phyloP scores from a whole-genome alignment of 1,140 invertebrate species.

The Pseudomyrmex dendroicus region DNA sequence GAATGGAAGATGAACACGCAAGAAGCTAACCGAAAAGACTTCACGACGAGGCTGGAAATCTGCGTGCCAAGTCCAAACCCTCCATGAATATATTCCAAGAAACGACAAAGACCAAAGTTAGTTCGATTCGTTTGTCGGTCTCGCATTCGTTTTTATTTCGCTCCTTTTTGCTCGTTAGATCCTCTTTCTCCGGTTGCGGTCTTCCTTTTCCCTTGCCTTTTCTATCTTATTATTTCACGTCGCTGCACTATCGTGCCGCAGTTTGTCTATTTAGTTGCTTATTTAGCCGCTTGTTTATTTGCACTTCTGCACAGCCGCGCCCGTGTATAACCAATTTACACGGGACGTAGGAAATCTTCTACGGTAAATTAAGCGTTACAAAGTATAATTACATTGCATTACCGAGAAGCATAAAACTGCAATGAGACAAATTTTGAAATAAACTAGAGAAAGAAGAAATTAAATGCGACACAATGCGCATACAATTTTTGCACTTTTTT shows the following conservation, averaged over 20 bases:
- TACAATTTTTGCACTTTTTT: background rate
- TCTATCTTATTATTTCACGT: conserved; percentile 54
- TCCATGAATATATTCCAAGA: conserved; percentile 45
- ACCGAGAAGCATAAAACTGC: conserved; percentile 14
- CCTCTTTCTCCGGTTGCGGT: background rate
- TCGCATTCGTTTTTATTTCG: background rate
- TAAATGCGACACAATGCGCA: background rate
- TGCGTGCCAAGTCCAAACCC: conserved; percentile 62
- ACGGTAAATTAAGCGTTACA: conserved; percentile 8
- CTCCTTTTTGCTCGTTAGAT: conserved; percentile 53
- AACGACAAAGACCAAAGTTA: conserved; percentile 24
- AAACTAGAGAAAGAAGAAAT: background rate
- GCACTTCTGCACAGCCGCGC: background rate
- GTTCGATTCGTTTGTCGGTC: conserved; percentile 43
- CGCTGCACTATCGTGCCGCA: conserved; percentile 39
- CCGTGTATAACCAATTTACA: conserved; percentile 13
- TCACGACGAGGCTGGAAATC: conserved; percentile 12
- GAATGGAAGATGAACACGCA: conserved; percentile 16
- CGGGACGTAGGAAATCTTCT: conserved; percentile 24
- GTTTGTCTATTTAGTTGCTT: conserved; percentile 48
- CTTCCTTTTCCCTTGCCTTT: conserved; percentile 21
- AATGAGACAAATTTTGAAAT: conserved; percentile 22
- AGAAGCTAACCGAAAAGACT: background rate
- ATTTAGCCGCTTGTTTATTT: conserved; percentile 38
- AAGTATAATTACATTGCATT: conserved; percentile 13